These are phyloP conservation scores for Homarus gammarus DNA, from an alignment of 2,888 invertebrate species.

Conservation along the genomic window DNA sequence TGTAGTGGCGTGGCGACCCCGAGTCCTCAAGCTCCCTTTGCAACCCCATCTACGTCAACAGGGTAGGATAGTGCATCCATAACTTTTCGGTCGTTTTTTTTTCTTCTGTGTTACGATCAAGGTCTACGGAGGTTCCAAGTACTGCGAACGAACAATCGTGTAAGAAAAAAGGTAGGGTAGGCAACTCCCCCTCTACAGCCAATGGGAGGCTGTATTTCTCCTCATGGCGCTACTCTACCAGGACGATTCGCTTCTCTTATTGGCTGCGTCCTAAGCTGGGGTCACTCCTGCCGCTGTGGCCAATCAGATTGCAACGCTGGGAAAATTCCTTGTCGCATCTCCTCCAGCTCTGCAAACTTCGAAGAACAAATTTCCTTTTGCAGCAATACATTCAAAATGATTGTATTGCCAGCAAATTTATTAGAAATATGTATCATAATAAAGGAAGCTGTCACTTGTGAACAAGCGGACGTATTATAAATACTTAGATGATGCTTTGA, in stretches of 20 bases:
- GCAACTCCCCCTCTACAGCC: neutral
- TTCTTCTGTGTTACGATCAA: neutral
- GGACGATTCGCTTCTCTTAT: neutral
- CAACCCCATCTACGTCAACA: neutral
- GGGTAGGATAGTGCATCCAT: neutral
- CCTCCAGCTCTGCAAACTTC: no score
- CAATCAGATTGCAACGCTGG: neutral
- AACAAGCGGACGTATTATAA: no score
- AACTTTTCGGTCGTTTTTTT: neutral
- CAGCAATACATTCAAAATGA: no score
- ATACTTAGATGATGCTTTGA: no score
- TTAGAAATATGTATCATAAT: no score
- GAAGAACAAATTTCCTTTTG: no score
- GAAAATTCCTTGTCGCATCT: neutral
- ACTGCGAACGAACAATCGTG: neutral
- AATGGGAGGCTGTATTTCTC: neutral
- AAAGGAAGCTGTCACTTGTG: no score
- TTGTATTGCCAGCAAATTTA: no score
- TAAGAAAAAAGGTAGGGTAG: neutral
- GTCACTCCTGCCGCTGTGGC: neutral
- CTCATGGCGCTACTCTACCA: neutral
- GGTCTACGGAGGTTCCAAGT: neutral
- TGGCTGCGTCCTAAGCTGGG: neutral
- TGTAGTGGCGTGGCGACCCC: neutral
- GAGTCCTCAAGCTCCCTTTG: neutral